These are phyloP conservation scores for Peromyscus leucopus DNA, from an alignment of 2,113 vertebrate species.

Conservation along the genomic window DNA sequence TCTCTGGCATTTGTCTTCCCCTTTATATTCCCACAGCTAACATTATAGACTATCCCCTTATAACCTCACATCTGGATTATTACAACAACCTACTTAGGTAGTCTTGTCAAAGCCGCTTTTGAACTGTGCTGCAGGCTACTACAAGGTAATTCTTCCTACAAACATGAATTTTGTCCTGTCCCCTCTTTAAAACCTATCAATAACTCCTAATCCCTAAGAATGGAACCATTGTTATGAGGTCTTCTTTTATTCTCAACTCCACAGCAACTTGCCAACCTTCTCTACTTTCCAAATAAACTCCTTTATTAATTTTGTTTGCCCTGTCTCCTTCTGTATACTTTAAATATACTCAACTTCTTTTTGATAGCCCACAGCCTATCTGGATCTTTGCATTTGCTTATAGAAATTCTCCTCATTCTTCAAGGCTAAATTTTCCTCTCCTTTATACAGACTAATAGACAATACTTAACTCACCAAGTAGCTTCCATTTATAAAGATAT, in stretches of 20 bases:
- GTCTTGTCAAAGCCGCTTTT: constrained; percentile 72
- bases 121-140: constrained; percentile 58
- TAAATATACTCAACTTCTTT: background rate
- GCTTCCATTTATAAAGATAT: background rate
- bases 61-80: constrained; percentile 73
- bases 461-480: background rate
- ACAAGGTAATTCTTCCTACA: constrained; percentile 74
- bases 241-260: constrained; percentile 4
- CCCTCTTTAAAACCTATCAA: constrained; percentile 20
- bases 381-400: background rate
- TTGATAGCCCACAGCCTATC: background rate
- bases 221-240: constrained; percentile 25
- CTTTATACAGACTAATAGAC: background rate
- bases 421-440: background rate
- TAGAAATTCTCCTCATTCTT: background rate
- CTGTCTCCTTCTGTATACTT: background rate
- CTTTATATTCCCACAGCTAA: constrained; percentile 69
- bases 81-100: constrained; percentile 70
- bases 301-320: background rate
- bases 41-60: constrained; percentile 43
- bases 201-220: constrained; percentile 50
- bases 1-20: constrained; percentile 75
- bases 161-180: constrained; percentile 56
- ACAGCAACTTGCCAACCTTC: background rate
- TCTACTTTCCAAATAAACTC: background rate